phyloP scores from a whole-genome alignment of 23 tunicate species.

The Corella eumyota region DNA sequence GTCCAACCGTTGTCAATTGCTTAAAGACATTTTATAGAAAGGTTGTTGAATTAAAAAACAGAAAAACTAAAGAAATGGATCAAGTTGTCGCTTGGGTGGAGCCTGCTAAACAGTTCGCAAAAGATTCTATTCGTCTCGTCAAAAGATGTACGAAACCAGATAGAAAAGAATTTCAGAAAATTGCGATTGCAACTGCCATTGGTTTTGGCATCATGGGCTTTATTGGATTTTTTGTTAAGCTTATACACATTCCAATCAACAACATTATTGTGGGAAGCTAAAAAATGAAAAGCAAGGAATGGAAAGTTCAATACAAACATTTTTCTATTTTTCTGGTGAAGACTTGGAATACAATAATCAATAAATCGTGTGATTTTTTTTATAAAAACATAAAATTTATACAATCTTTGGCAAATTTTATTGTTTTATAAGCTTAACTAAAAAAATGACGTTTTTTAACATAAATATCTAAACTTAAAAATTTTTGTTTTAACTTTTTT shows the following conservation, averaged over 20 bases:
- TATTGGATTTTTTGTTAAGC: constrained; percentile 96
- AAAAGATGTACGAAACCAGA: constrained; percentile 98
- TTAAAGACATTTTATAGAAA: too few species aligned
- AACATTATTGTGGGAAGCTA: constrained; percentile 98
- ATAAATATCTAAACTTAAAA: too few species aligned
- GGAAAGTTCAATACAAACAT: too few species aligned
- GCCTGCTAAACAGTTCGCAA: constrained; percentile 86
- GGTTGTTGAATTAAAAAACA: too few species aligned
- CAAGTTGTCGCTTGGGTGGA: constrained; percentile 71
- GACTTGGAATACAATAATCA: too few species aligned
- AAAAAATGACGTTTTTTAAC: too few species aligned
- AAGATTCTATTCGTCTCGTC: constrained; percentile 88
- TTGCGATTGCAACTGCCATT: constrained; percentile 97
- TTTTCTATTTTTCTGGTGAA: too few species aligned
- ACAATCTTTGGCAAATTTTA: too few species aligned
- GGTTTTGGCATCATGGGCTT: constrained; percentile 99
- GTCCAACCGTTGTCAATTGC: too few species aligned
- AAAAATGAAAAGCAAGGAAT: not conserved
- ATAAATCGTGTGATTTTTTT: too few species aligned
- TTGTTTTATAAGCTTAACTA: too few species aligned
- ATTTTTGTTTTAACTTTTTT: not conserved
- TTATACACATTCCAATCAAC: constrained; percentile 99
- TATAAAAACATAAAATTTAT: too few species aligned
- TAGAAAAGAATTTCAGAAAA: constrained; percentile 97
- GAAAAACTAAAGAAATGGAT: constrained; percentile 26